Evolutionary conservation across 2,113 vertebrate species (phyloP).

Genomic region (Oenanthe oenanthe): DNA sequence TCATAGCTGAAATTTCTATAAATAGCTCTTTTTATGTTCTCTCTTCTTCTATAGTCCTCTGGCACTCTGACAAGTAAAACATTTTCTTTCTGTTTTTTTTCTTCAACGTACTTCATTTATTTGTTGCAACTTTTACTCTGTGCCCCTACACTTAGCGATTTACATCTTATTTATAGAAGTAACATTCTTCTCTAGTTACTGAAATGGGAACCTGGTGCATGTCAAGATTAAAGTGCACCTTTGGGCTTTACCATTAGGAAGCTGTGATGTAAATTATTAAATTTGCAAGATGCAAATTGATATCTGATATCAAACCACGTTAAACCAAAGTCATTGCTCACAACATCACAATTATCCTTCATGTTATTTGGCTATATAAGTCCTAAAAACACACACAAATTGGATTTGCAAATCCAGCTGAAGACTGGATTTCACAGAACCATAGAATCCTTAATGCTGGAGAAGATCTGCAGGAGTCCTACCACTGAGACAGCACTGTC

Average conservation of each 20-base stretch:
- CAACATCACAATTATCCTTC: not conserved
- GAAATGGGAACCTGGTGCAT: not conserved
- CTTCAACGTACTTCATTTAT: not conserved
- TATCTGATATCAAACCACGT: not conserved
- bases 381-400: not conserved
- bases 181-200: not conserved
- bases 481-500: not conserved
- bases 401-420: not conserved
- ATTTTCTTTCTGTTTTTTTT: not conserved
- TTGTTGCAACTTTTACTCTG: not conserved
- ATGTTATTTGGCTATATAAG: not conserved
- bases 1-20: not conserved
- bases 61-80: slow-evolving; percentile 8
- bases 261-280: not conserved
- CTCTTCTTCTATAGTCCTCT: not conserved
- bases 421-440: not conserved
- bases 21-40: not conserved
- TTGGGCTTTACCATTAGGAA: not conserved
- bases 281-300: not conserved
- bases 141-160: not conserved
- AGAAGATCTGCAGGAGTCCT: not conserved
- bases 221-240: not conserved
- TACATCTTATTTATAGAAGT: not conserved
- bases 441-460: not conserved
- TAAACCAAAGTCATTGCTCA: not conserved